Evolutionary conservation across 2,888 invertebrate species (phyloP).

Genomic region (Nebria salina): DNA sequence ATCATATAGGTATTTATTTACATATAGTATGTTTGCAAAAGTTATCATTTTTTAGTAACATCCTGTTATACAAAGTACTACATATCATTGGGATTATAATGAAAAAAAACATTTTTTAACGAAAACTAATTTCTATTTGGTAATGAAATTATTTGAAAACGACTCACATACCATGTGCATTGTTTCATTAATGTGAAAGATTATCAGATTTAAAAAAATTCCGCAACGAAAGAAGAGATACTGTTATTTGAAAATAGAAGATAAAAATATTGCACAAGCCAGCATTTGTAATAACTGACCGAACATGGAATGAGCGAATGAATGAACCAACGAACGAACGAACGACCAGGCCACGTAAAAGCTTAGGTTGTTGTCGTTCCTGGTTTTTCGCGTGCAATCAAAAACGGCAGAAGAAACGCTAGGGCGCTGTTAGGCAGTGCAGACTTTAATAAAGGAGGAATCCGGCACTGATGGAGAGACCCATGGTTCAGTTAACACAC

Average conservation of each 20-base stretch:
- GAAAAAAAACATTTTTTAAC: no score
- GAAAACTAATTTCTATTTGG: no score
- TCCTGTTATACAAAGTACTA: no score
- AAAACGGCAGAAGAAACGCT: conserved; percentile 18
- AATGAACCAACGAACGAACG: no score
- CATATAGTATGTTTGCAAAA: no score
- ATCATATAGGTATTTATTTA: no score
- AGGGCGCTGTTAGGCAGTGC: background rate
- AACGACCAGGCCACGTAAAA: no score
- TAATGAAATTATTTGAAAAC: no score
- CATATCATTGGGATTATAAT: no score
- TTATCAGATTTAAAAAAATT: no score
- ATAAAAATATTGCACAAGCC: background rate
- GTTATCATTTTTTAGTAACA: no score
- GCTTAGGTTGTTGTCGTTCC: background rate
- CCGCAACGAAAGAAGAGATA: background rate
- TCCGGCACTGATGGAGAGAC: conserved; percentile 35
- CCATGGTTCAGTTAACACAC: conserved; percentile 46
- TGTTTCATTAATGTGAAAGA: no score
- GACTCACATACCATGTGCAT: background rate
- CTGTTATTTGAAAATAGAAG: background rate
- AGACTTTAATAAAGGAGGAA: conserved; percentile 41
- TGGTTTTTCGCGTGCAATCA: conserved; percentile 17
- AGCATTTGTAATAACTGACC: background rate
- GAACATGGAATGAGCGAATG: background rate